Conservation (phyloP, 64 coral and sea anemone species). For the Platygyra sinensis region DNA sequence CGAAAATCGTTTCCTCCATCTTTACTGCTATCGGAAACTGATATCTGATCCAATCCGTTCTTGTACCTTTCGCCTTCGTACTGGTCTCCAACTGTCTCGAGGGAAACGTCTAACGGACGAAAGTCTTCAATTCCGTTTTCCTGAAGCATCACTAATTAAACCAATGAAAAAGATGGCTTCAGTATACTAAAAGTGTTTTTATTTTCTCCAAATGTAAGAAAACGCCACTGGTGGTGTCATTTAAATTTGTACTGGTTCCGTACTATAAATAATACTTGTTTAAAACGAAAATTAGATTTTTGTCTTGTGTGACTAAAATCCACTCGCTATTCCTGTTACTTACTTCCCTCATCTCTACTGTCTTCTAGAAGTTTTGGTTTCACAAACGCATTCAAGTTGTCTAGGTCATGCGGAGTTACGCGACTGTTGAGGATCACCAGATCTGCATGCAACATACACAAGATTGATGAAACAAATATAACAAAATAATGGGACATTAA, state of each 20-base stretch:
- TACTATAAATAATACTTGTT: too few relatives aligned
- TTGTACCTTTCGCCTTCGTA: conserved; percentile 28
- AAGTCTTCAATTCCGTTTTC: conserved; percentile 80
- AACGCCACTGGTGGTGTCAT: too few relatives aligned
- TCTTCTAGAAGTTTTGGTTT: conserved; percentile 77
- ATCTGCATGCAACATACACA: conserved; percentile 64
- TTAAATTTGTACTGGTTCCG: too few relatives aligned
- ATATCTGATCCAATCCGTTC: neutral
- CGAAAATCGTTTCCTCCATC: conserved; percentile 39
- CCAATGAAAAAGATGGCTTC: neutral
- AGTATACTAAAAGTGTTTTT: neutral
- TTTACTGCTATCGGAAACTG: conserved; percentile 17
- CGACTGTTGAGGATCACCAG: conserved; percentile 46
- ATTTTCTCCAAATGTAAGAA: too few relatives aligned
- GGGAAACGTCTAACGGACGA: conserved; percentile 60
- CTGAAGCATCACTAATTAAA: conserved; percentile 59
- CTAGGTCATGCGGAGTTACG: conserved; percentile 65
- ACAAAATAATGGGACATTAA: too few relatives aligned
- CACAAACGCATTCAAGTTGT: conserved; percentile 56
- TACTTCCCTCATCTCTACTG: conserved; percentile 75
- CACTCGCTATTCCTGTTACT: conserved; percentile 3
- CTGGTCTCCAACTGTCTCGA: conserved; percentile 46
- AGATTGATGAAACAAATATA: neutral
- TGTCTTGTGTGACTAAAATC: too few relatives aligned
- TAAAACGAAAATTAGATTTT: too few relatives aligned